These are phyloP conservation scores for Notothenia coriiceps DNA, from an alignment of 2,113 vertebrate species.

Conservation along the genomic window DNA sequence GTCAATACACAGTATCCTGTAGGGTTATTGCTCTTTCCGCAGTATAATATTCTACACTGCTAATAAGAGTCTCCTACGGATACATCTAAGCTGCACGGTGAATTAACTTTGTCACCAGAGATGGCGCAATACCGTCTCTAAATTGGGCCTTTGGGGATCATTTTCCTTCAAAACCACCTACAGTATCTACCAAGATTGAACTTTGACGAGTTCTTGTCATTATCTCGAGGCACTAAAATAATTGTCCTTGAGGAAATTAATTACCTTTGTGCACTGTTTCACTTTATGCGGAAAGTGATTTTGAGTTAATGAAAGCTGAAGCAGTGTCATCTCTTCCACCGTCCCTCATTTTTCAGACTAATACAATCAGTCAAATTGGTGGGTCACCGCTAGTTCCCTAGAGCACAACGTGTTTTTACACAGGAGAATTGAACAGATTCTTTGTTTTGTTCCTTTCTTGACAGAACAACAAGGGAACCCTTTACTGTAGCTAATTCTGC, in stretches of 20 bases:
- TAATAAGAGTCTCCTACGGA: constrained; percentile 6
- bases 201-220: constrained; percentile 74
- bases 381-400: constrained; percentile 29
- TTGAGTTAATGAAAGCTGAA: constrained; percentile 78
- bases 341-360: constrained; percentile 76
- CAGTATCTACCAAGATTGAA: constrained; percentile 57
- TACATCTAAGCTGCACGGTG: constrained; percentile 31
- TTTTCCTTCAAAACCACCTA: constrained; percentile 56
- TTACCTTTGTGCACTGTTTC: constrained; percentile 81
- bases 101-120: constrained; percentile 42
- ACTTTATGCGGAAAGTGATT: constrained; percentile 71
- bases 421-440: constrained; percentile 14
- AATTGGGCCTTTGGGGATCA: constrained; percentile 39
- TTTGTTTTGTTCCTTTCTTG: constrained; percentile 8
- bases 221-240: constrained; percentile 81
- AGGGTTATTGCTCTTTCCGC: background rate
- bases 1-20: background rate
- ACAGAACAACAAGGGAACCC: background rate
- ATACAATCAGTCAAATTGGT: constrained; percentile 52
- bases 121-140: constrained; percentile 14
- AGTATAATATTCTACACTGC: background rate
- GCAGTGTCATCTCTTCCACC: constrained; percentile 73
- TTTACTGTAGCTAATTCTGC: background rate
- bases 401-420: constrained; percentile 28
- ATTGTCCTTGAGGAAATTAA: constrained; percentile 88